A percentile compares a stretch with the other conserved stretches of the same genome.
Evolutionary conservation across 2,888 invertebrate species (phyloP).

Genomic region (Brachyopa scutellaris): DNA sequence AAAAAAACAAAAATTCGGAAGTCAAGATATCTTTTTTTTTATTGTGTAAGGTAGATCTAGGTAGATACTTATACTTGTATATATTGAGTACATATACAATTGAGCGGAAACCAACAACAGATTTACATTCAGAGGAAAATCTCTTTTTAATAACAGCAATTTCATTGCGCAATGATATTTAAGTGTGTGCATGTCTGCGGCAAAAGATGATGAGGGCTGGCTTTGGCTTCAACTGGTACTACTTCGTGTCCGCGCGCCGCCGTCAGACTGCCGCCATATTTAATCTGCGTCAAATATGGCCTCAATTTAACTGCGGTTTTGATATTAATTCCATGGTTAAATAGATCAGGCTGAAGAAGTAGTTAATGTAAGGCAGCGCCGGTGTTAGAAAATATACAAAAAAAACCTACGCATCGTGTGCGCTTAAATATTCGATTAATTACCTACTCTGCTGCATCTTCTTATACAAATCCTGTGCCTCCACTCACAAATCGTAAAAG

Average conservation of each 20-base stretch:
- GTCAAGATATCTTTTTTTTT: constrained; percentile 21
- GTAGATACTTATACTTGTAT: neutral
- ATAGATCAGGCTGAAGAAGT: constrained; percentile 34
- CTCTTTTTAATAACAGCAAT: constrained; percentile 72
- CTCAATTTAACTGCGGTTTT: constrained; percentile 65
- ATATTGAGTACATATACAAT: constrained; percentile 58
- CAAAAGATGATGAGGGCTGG: constrained; percentile 44
- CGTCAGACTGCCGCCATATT: constrained; percentile 73
- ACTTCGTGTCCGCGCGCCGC: neutral
- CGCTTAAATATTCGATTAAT: constrained; percentile 57
- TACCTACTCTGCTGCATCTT: constrained; percentile 39
- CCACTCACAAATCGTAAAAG: neutral
- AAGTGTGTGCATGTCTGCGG: constrained; percentile 38
- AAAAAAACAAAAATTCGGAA: constrained; percentile 4
- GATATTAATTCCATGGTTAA: constrained; percentile 31
- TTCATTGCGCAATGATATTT: constrained; percentile 60
- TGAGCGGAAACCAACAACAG: constrained; percentile 67
- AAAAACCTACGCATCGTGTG: constrained; percentile 12
- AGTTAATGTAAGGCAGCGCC: constrained; percentile 10
- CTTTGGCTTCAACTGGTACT: neutral
- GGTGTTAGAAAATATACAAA: neutral
- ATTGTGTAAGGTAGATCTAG: neutral
- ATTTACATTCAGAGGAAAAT: constrained; percentile 65
- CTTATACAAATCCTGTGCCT: constrained; percentile 7
- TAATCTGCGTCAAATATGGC: constrained; percentile 67